Base-by-base conservation (phyloP, 2,113 vertebrate species). In the Melanerpes formicivorus region DNA sequence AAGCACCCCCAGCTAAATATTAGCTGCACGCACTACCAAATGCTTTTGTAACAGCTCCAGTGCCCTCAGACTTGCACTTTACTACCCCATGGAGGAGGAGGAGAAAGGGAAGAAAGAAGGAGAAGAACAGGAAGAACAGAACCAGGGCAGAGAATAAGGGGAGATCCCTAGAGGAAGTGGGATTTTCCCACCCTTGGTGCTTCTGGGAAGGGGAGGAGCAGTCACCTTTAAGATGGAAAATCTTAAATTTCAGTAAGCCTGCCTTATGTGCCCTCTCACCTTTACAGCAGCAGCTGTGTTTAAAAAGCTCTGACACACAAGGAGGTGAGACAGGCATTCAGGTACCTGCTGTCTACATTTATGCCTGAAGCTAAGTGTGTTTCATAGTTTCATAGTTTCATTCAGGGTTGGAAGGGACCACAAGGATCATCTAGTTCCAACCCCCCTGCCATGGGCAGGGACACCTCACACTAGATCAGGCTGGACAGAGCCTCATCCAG, bases 301-400 rank as follows among this genome's bases (percentile, higher is more conserved):
- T 67, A 69, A 29, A 73, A 93, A 55, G 64, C 30, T 75, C 27
- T 65, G 22, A 54, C 3, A 87, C 48, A 64, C 25, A 87, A 67
- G 16, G 26, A 78, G 30, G 18, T 19, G 12, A 23, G 25, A 27
- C 23, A 46, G 5, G 23, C 27, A 65, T 37, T 93, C 46, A 48
- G 1, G 0, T 9, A 55, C 10, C 29, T 60, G 59, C 27, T 42
- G 37, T 54, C 30, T 56, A 75, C 2, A 1, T 17, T 34, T 37
- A 23, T 0, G 0, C 34, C 17, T 29, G 14, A 42, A 62, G 40
- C 27, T 59, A 27, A 10, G 2, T 10, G 79, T 75, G 8, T 42
- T 84, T 60, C 16, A 11, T n/a, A 34, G 34, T 34, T 34, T 34
- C 34, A 34, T 34, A 34, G 34, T 34, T 34, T 34, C 34, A 34